Evolutionary conservation across 2,113 vertebrate species (phyloP), one percentile per base, ranked within the genome.

Genomic region (Gallinago undulata): DNA sequence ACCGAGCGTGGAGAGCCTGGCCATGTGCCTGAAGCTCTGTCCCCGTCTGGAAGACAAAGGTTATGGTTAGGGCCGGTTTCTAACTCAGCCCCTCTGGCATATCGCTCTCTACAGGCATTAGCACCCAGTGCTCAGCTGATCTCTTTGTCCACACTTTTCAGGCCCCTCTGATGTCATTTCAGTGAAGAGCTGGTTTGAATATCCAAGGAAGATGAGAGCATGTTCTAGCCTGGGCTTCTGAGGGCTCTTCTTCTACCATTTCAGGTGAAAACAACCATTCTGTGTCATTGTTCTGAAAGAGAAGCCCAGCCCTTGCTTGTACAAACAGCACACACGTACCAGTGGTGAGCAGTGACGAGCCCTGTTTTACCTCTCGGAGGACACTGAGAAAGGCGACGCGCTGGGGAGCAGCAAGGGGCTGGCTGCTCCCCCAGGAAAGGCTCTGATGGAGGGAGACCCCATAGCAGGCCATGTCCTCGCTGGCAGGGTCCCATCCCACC

Each of bases 401-500:
- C 0, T 8, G 19, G 17, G 31, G 16, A 75, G 69, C 19, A 28
- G 47, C 7, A 2, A 72, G 18, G 18, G 19, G 15, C 25, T 76
- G 77, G 22, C 41, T 57, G 50, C 30, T 66, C 43, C 60, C 45
- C 51, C 45, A 12, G 23, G 37, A 35, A 68, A 56, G 66, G 48
- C 63, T 25, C 5, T 1, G 23, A 67, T n/a, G 51, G 79, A 67
- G 21, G n/a, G 45, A 0, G 1, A 66, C 14, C 4, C 16, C 50
- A 33, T 16, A 2, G 2, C 1, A 47, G 56, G 35, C 23, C 37
- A 17, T 63, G 67, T 37, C 43, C 27, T 57, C 0, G 0, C 16
- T n/a, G 6, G 1, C 1, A 4, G 25, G 45, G 10, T 21, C 27
- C 33, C 47, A 19, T 56, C 33, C 22, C 0, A 0, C 21, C 0